Evolutionary conservation across 2,888 invertebrate species (phyloP), one percentile per base, ranked within the genome.

Genomic region (Hemistola chrysoprasaria): DNA sequence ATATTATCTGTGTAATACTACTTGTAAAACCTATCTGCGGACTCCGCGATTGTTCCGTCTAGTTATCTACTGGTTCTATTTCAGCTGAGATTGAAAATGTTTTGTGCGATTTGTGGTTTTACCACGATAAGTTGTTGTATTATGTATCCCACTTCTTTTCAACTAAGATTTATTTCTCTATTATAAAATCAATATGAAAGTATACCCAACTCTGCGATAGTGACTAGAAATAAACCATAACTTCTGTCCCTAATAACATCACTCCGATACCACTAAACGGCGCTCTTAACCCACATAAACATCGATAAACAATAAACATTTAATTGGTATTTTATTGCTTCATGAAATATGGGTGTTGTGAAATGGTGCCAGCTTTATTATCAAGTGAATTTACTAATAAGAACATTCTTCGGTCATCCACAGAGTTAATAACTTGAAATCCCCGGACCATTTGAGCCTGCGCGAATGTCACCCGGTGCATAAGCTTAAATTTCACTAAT

Each of bases 401-500:
- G 55, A 53, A 60, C 56, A 65, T 65, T 66, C 57, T 57, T 63
- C 43, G 59, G 58, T 48, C 53, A 53, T 41, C 53, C 53, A 47
- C 56, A 53, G 56, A 56, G 53, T 62, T 57, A 53, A 55, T 59
- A 59, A 58, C 47, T 48, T 47, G 50, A 47, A 56, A 57, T 57
- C 53, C 54, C 47, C 41, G 41, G 40, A 45, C 43, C 45, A 47
- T 57, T 54, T 52, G 39, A 48, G 40, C 45, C 45, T 37, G 28
- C 41, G 38, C 43, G 54, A 44, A 50, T 52, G 50, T 51, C 53
- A 62, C 64, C 59, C 47, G 50, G 59, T 61, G 63, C 62, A 63
- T 40, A 27, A 45, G 59, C 60, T 60, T 53, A 41, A 59, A 68
- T 68, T 65, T 62, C 51, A 47, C 57, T 58, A 68, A 68, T 66